phyloP scores from a whole-genome alignment of 2,888 invertebrate species.

The Caenorhabditis auriculariae region DNA sequence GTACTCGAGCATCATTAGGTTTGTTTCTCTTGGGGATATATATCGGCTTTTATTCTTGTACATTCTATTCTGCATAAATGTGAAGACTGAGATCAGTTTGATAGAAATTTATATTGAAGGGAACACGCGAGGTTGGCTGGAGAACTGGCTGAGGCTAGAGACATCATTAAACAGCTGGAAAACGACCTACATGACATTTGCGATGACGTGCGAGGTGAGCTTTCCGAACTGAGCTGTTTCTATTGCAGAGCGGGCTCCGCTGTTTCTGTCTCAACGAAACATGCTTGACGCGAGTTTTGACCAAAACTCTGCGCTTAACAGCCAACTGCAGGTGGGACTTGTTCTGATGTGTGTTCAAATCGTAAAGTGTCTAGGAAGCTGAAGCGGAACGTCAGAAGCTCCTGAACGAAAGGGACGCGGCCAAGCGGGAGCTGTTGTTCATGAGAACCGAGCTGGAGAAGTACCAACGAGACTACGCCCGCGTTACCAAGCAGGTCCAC shows the following conservation, averaged over 20 bases:
- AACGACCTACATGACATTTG: constrained; percentile 44
- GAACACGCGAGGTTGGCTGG: constrained; percentile 48
- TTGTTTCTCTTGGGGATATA: neutral
- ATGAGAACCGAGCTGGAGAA: constrained; percentile 50
- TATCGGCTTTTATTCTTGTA: no score
- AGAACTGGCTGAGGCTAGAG: constrained; percentile 39
- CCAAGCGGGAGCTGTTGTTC: constrained; percentile 47
- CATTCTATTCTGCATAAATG: no score
- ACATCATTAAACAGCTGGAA: constrained; percentile 35
- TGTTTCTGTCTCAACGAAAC: constrained; percentile 23
- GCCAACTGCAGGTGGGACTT: constrained; percentile 14
- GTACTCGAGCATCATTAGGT: constrained; percentile 41
- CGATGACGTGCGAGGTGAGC: constrained; percentile 29
- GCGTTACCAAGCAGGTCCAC: constrained; percentile 13
- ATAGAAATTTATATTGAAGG: constrained; percentile 11
- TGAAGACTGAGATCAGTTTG: no score
- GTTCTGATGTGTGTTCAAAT: neutral
- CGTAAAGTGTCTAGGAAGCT: constrained; percentile 3
- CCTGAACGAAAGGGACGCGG: constrained; percentile 23
- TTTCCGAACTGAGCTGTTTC: neutral
- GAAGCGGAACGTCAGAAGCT: constrained; percentile 21
- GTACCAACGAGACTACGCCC: constrained; percentile 39
- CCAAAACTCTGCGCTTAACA: constrained; percentile 13
- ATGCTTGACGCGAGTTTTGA: constrained; percentile 22
- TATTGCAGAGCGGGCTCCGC: constrained; percentile 23